Percentiles rank a stretch among this genome's conserved stretches.
Evolutionary conservation across 2,888 invertebrate genomes (phyloP).

Genomic region (Argynnis bischoffii): DNA sequence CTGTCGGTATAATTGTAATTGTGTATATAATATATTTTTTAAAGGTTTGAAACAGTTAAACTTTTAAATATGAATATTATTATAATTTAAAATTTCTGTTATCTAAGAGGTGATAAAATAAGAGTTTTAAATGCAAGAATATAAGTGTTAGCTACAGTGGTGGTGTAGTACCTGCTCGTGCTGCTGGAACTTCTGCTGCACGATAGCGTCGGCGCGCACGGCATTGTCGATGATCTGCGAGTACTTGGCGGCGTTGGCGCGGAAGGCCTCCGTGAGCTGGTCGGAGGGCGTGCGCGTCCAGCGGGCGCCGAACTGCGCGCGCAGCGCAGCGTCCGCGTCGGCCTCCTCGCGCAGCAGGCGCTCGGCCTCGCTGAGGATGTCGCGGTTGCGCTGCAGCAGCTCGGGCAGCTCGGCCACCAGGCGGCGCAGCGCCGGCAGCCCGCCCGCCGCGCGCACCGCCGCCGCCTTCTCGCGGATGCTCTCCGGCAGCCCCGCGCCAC

Average conservation of each 20-base stretch:
- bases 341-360: conserved; percentile 95
- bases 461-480: conserved; percentile 93
- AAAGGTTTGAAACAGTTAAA: no score
- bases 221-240: conserved; percentile 96
- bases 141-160: not conserved
- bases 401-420: conserved; percentile 95
- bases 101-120: no score
- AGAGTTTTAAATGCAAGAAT: no score
- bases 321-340: conserved; percentile 92
- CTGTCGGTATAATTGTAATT: conserved; percentile 45
- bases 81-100: no score
- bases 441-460: conserved; percentile 89
- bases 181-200: conserved; percentile 91
- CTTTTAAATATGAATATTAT: not conserved
- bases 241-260: conserved; percentile 95
- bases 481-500: conserved; percentile 89
- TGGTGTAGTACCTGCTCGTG: conserved; percentile 81
- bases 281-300: conserved; percentile 96
- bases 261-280: conserved; percentile 94
- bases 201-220: conserved; percentile 89
- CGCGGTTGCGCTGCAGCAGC: conserved; percentile 90
- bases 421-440: conserved; percentile 86
- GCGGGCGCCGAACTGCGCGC: conserved; percentile 94
- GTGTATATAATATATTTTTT: no score
- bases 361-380: conserved; percentile 96